Conservation (phyloP, 1,140 invertebrate genomes). For the Choristoneura fumiferana region DNA sequence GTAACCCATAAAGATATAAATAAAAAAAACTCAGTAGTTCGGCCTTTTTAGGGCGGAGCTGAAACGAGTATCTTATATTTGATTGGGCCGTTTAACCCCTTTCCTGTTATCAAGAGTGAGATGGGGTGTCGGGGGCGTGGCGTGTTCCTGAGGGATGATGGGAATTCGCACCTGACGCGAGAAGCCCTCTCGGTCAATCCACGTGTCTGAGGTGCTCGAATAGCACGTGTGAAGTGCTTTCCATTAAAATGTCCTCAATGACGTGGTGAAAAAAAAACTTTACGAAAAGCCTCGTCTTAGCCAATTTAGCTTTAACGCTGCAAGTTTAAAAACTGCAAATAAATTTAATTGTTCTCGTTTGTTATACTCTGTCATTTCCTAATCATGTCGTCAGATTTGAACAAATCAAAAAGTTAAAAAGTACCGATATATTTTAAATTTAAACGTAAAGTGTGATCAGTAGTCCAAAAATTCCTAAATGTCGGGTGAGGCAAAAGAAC, state of each 20-base stretch:
- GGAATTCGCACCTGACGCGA: slow-evolving; percentile 44
- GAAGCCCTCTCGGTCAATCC: slow-evolving; percentile 44
- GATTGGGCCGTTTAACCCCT: slow-evolving; percentile 52
- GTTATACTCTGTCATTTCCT: too few species aligned
- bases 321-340: too few species aligned
- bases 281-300: too few species aligned
- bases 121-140: slow-evolving; percentile 43
- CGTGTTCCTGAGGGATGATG: slow-evolving; percentile 36
- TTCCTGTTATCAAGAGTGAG: slow-evolving; percentile 38
- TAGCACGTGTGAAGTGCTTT: slow-evolving; percentile 40
- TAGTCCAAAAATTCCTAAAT: background rate
- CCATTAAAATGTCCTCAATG: slow-evolving; percentile 18
- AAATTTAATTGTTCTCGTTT: too few species aligned
- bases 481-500: slow-evolving; percentile 2
- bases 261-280: slow-evolving; percentile 43
- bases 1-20: background rate
- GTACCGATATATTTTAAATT: too few species aligned
- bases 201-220: slow-evolving; percentile 41
- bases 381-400: too few species aligned
- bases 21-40: background rate
- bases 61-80: too few species aligned
- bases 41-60: slow-evolving; percentile 7
- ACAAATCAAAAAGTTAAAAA: too few species aligned
- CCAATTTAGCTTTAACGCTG: too few species aligned
- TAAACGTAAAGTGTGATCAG: slow-evolving; percentile 5